Percentiles rank a stretch among this genome's conserved stretches.
phyloP scores from a whole-genome alignment of 35 echinoderm and acorn worm genomes.

The Apostichopus japonicus region DNA sequence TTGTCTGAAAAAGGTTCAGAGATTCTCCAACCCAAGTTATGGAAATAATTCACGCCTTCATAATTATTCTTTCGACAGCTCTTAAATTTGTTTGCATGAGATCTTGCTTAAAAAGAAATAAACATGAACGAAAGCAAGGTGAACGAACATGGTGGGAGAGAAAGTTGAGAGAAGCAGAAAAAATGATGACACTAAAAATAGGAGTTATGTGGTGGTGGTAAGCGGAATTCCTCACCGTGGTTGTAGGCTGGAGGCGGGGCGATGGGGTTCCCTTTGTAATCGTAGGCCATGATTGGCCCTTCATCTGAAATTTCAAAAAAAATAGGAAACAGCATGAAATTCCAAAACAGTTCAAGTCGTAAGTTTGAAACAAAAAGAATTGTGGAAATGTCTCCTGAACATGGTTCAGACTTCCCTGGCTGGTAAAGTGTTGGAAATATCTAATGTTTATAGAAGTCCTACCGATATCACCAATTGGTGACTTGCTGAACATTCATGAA shows the following conservation, averaged over 20 bases:
- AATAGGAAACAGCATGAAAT: not conserved
- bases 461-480: no score
- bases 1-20: no score
- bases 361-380: no score
- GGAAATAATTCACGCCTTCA: no score
- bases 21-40: no score
- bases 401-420: no score
- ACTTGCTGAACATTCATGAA: no score
- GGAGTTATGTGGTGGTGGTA: conserved; percentile 15
- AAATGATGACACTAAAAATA: conserved; percentile 1
- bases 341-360: not conserved
- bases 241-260: conserved; percentile 29
- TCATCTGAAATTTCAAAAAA: not conserved
- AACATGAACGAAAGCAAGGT: conserved; percentile 17
- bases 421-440: no score
- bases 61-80: no score
- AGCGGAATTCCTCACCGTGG: conserved; percentile 33
- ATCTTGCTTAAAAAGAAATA: not conserved
- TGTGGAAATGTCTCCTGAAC: no score
- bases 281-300: conserved; percentile 27
- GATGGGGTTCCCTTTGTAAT: conserved; percentile 33
- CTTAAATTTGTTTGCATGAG: no score
- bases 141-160: conserved; percentile 11
- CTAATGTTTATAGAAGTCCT: no score
- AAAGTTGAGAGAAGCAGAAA: not conserved